These are phyloP conservation scores for Haplochromis burtoni DNA, from an alignment of 2,113 vertebrate species.

Conservation along the genomic window DNA sequence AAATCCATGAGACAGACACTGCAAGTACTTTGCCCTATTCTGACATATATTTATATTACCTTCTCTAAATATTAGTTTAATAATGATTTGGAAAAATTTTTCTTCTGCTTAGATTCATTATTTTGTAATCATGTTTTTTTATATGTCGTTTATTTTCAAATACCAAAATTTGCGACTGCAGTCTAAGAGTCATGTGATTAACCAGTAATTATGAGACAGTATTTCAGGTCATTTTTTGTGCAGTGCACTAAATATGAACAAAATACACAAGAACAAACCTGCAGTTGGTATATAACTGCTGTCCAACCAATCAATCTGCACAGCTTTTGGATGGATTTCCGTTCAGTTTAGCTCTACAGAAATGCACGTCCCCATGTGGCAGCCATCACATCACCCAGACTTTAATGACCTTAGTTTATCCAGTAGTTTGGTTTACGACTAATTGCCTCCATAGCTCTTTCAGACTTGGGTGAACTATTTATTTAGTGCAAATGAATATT, in stretches of 20 bases:
- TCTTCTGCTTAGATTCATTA: background rate
- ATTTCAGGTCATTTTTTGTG: background rate
- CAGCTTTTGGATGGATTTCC: background rate
- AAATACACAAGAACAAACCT: background rate
- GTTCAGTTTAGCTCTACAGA: background rate
- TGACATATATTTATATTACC: background rate
- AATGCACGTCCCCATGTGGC: accelerated
- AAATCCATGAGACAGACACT: background rate
- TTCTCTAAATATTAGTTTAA: background rate
- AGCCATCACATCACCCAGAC: background rate
- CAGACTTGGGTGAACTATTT: background rate
- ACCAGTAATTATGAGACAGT: background rate
- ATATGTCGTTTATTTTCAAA: background rate
- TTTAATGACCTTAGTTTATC: background rate
- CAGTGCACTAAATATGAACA: background rate
- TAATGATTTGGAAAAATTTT: background rate
- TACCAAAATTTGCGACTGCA: accelerated
- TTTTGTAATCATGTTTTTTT: background rate
- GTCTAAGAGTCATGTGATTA: background rate
- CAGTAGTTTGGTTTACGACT: background rate
- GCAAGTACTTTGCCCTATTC: background rate
- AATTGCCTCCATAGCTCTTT: background rate
- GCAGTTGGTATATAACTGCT: background rate
- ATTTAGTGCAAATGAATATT: background rate
- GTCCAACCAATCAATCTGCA: background rate